phyloP scores from a whole-genome alignment of 2,888 invertebrate genomes.

The Megalurothrips usitatus region DNA sequence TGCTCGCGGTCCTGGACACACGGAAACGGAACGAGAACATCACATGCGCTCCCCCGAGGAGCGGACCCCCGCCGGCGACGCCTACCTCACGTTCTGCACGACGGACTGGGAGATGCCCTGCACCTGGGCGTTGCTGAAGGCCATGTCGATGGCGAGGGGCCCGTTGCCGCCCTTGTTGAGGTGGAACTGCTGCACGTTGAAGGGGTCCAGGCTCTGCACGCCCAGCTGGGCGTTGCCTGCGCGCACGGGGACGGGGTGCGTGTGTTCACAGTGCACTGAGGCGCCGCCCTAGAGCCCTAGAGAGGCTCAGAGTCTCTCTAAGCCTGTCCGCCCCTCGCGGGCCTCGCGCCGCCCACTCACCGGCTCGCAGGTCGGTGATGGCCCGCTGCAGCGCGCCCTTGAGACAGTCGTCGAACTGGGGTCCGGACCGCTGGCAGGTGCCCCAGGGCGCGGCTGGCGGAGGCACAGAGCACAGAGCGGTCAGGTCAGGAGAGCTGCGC shows the following conservation, averaged over 20 bases:
- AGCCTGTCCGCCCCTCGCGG: too few relatives aligned
- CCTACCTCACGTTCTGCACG: background rate
- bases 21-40: too few relatives aligned
- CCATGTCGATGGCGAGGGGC: background rate
- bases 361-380: background rate
- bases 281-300: background rate
- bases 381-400: background rate
- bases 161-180: background rate
- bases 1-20: background rate
- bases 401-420: background rate
- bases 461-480: background rate
- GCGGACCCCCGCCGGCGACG: background rate
- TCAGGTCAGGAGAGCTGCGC: background rate
- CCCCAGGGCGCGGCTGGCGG: background rate
- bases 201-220: background rate
- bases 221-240: background rate
- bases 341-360: background rate
- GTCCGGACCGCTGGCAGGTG: background rate
- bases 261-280: background rate
- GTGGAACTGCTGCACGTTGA: background rate
- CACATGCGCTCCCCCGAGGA: too few relatives aligned
- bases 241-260: background rate
- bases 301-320: too few relatives aligned
- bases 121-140: background rate
- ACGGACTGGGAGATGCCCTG: background rate